These are phyloP conservation scores for Drosophila prosaltans DNA, from an alignment of 1,140 invertebrate species.

Conservation along the genomic window DNA sequence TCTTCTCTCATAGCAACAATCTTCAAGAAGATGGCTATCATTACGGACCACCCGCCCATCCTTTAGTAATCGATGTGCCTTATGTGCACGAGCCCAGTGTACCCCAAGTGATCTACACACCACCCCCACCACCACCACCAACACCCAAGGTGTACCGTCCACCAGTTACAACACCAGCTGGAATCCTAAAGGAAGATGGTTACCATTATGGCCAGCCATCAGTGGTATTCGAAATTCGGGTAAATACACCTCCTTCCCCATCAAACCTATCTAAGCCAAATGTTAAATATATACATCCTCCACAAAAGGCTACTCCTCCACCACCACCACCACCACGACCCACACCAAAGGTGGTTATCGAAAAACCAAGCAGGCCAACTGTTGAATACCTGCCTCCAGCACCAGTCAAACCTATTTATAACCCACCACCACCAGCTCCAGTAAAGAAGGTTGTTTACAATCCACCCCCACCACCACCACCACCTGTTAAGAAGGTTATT, in stretches of 20 bases:
- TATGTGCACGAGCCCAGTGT: constrained; percentile 39
- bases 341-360: not conserved
- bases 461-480: constrained; percentile 29
- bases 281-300: constrained; percentile 36
- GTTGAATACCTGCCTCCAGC: not conserved
- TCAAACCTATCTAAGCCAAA: constrained; percentile 16
- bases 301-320: constrained; percentile 21
- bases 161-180: constrained; percentile 29
- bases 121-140: constrained; percentile 33
- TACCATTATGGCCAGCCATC: constrained; percentile 59
- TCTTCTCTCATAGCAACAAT: constrained; percentile 76
- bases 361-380: not conserved
- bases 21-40: constrained; percentile 79
- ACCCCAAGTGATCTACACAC: constrained; percentile 41
- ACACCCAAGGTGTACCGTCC: constrained; percentile 28
- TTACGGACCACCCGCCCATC: constrained; percentile 53
- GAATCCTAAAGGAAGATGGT: constrained; percentile 61
- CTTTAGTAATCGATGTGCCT: constrained; percentile 71
- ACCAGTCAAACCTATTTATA: not conserved
- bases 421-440: constrained; percentile 33
- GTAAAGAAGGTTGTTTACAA: constrained; percentile 39
- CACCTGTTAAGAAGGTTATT: not conserved
- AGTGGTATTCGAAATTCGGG: constrained; percentile 38
- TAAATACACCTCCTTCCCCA: constrained; percentile 19
- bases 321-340: constrained; percentile 30